Conservation (phyloP, 2,888 invertebrate genomes). For the Trichogramma evanescens region DNA sequence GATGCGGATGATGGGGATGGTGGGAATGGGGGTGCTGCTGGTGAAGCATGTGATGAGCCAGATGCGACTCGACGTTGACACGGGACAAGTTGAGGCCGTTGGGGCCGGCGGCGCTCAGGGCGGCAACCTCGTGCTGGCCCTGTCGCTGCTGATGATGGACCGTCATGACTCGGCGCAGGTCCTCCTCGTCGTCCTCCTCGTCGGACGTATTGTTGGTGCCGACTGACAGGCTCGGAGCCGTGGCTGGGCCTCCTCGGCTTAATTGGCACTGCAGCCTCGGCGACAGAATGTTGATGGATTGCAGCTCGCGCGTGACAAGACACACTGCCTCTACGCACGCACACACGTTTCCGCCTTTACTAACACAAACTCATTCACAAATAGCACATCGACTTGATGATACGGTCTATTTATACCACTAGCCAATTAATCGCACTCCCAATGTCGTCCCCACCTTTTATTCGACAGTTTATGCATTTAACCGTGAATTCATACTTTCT, state of each 20-base stretch:
- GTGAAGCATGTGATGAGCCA: constrained; percentile 1
- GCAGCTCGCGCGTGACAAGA: constrained; percentile 17
- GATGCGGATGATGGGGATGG: not conserved
- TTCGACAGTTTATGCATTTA: too few species aligned
- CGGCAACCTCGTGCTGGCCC: constrained; percentile 46
- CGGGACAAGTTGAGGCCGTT: constrained; percentile 42
- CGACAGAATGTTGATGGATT: constrained; percentile 43
- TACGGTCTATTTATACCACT: too few species aligned
- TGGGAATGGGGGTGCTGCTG: constrained; percentile 7
- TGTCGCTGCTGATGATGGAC: constrained; percentile 41
- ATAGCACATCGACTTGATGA: too few species aligned
- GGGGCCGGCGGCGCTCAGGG: constrained; percentile 31
- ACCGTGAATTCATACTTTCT: too few species aligned
- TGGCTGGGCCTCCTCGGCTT: constrained; percentile 39
- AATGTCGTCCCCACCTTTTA: too few species aligned
- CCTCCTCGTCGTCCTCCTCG: not conserved
- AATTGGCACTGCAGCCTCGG: constrained; percentile 35
- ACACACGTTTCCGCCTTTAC: too few species aligned
- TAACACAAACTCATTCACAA: too few species aligned
- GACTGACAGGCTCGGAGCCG: constrained; percentile 36
- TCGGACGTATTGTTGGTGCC: constrained; percentile 10
- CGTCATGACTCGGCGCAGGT: constrained; percentile 35
- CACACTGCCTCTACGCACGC: too few species aligned
- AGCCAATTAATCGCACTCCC: too few species aligned
- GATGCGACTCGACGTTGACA: constrained; percentile 24